A percentile compares a stretch with the other conserved stretches of the same genome.
Conservation (phyloP, 1,140 invertebrate genomes). For the Drusus annulatus region DNA sequence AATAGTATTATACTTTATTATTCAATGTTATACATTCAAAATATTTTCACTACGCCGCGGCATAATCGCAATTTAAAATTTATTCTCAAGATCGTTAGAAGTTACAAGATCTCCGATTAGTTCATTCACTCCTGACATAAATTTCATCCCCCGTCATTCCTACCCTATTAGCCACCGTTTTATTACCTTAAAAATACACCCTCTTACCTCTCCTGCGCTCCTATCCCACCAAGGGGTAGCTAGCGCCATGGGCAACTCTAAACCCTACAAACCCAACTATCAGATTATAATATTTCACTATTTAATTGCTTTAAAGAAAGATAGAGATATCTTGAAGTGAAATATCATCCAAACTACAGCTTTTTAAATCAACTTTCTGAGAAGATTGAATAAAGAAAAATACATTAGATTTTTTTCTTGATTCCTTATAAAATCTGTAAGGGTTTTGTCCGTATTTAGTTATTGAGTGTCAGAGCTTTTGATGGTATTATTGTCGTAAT, state of each 20-base stretch:
- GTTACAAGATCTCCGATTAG: constrained; percentile 17
- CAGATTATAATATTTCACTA: constrained; percentile 58
- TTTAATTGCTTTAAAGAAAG: constrained; percentile 58
- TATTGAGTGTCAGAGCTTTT: constrained; percentile 49
- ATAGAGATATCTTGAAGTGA: constrained; percentile 42
- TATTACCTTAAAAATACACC: constrained; percentile 41
- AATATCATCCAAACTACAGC: constrained; percentile 26
- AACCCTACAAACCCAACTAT: constrained; percentile 45
- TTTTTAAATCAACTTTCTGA: constrained; percentile 24
- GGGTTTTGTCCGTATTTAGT: constrained; percentile 28
- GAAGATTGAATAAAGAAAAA: constrained; percentile 3
- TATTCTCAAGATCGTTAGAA: constrained; percentile 8
- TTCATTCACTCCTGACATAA: constrained; percentile 14
- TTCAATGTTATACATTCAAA: too few relatives aligned
- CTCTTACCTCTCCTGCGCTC: background rate
- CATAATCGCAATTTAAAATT: background rate
- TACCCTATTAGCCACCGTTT: constrained; percentile 53
- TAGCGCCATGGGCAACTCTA: background rate
- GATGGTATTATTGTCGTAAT: constrained; percentile 50
- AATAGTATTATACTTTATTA: too few relatives aligned
- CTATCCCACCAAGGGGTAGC: background rate
- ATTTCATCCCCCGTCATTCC: constrained; percentile 36
- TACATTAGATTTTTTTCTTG: too few relatives aligned
- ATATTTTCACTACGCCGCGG: too few relatives aligned
- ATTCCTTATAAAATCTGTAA: background rate